phyloP scores from a whole-genome alignment of 1,140 invertebrate species.

The Ylistrum balloti region DNA sequence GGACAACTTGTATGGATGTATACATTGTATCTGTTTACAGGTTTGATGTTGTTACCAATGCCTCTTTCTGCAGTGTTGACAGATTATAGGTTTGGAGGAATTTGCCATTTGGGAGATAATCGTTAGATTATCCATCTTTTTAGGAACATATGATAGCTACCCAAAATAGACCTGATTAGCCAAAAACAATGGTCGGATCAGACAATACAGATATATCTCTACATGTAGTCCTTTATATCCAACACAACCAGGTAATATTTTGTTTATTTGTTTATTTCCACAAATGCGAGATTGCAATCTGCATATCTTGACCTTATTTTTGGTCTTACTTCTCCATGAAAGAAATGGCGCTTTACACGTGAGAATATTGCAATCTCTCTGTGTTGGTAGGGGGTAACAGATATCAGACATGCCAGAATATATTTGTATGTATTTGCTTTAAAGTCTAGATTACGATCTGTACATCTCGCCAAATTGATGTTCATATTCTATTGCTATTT shows the following conservation, averaged over 20 bases:
- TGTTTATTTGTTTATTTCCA: slow-evolving; percentile 20
- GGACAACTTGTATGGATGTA: too few species aligned
- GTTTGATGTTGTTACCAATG: neutral
- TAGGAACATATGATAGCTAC: too few species aligned
- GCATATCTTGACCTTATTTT: neutral
- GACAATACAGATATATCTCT: neutral
- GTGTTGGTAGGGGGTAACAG: neutral
- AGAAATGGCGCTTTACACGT: neutral
- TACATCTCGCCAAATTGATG: neutral
- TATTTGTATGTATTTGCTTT: slow-evolving; percentile 30
- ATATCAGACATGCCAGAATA: neutral
- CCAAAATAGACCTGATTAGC: neutral
- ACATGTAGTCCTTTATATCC: neutral
- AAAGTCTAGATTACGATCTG: neutral
- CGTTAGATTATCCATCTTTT: neutral
- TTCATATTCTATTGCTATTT: neutral
- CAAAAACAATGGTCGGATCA: neutral
- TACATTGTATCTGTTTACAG: too few species aligned
- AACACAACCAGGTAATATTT: neutral
- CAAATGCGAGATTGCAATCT: neutral
- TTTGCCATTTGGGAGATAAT: neutral
- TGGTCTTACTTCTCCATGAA: neutral
- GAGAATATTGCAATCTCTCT: neutral
- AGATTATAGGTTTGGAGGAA: neutral
- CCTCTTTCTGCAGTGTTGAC: neutral